Evolutionary conservation across 2,888 invertebrate species (phyloP).

Genomic region (Thera obeliscata): DNA sequence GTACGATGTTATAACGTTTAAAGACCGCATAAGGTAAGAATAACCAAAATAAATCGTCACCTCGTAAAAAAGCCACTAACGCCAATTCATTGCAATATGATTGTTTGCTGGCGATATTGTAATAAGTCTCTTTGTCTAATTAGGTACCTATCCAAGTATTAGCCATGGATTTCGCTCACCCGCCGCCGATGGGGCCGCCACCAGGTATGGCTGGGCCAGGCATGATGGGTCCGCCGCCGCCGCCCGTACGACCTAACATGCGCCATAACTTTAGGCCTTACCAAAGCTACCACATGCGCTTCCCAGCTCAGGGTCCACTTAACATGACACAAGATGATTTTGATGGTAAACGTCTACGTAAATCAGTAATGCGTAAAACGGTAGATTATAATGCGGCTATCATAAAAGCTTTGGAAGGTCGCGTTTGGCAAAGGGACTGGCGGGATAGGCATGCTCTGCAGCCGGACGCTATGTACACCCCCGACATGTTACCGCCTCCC

Average conservation of each 20-base stretch:
- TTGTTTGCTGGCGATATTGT: constrained; percentile 43
- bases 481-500: constrained; percentile 97
- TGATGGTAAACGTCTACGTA: constrained; percentile 97
- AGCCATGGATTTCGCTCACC: constrained; percentile 80
- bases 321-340: constrained; percentile 94
- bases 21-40: constrained; percentile 69
- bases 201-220: constrained; percentile 61
- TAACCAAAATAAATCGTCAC: constrained; percentile 30
- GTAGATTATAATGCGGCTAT: constrained; percentile 99
- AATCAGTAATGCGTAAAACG: constrained; percentile 98
- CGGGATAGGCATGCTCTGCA: constrained; percentile 95
- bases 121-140: constrained; percentile 60
- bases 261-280: constrained; percentile 80
- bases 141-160: constrained; percentile 78
- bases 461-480: constrained; percentile 97
- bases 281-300: constrained; percentile 74
- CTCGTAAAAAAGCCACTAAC: constrained; percentile 44
- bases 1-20: constrained; percentile 72
- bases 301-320: constrained; percentile 83
- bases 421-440: constrained; percentile 97
- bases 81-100: constrained; percentile 34
- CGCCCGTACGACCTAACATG: constrained; percentile 75
- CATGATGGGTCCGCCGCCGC: constrained; percentile 60
- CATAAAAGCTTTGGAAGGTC: constrained; percentile 95
- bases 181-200: constrained; percentile 77